These are phyloP conservation scores for Sinocyclocheilus grahami DNA, from an alignment of 2,113 vertebrate genomes.

Conservation along the genomic window DNA sequence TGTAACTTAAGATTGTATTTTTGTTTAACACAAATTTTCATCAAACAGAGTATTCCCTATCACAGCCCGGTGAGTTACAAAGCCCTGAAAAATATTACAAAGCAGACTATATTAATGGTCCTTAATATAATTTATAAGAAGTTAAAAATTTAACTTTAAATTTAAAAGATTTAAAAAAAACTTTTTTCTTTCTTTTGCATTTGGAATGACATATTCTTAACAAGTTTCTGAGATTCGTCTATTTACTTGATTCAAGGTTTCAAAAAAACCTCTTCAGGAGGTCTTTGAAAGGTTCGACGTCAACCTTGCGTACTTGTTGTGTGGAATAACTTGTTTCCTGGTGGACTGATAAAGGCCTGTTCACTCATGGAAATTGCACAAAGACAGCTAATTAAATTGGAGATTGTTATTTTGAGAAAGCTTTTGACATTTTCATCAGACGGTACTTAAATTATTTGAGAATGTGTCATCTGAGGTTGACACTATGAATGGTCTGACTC, in stretches of 20 bases:
- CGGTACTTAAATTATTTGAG: neutral
- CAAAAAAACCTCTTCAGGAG: neutral
- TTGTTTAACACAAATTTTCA: neutral
- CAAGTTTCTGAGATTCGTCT: neutral
- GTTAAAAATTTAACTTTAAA: no score
- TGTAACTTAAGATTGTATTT: slow-evolving; percentile 19
- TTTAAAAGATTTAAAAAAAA: no score
- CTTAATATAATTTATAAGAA: neutral
- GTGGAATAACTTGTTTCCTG: neutral
- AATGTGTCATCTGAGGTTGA: neutral
- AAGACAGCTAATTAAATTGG: neutral
- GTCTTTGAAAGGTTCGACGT: neutral
- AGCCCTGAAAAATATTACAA: neutral
- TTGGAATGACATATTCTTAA: neutral
- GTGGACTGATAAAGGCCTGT: neutral
- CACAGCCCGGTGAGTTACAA: neutral
- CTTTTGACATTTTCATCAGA: neutral
- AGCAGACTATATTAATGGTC: neutral
- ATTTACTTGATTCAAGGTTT: neutral
- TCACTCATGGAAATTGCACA: neutral
- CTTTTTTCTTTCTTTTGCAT: neutral
- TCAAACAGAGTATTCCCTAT: neutral
- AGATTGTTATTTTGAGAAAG: neutral
- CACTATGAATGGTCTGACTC: neutral
- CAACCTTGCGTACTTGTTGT: neutral